Conservation (phyloP, 2,797 vertebrate species). For the Onychomys torridus region DNA sequence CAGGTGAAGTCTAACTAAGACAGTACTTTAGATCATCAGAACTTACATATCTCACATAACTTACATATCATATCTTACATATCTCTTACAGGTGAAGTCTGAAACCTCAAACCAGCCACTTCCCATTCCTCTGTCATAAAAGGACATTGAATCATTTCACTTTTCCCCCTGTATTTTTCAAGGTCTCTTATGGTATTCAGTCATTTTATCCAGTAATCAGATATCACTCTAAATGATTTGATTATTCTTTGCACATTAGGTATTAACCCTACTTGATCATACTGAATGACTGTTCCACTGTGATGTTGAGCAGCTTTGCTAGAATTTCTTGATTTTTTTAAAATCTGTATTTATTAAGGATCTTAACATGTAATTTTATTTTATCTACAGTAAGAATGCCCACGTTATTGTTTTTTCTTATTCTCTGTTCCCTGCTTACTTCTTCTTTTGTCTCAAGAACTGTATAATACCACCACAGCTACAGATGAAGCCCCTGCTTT, state of each 20-base stretch:
- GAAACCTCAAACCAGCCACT: background rate
- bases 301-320: background rate
- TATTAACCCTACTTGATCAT: background rate
- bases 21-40: too few species aligned
- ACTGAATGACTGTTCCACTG: background rate
- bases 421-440: background rate
- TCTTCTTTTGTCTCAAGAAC: background rate
- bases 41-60: too few species aligned
- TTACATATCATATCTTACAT: too few species aligned
- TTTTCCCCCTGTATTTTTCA: background rate
- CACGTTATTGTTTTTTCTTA: background rate
- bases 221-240: background rate
- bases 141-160: background rate
- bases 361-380: background rate
- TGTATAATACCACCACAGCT: background rate
- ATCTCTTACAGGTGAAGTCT: background rate
- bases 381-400: background rate
- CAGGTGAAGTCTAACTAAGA: background rate
- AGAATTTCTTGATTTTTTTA: background rate
- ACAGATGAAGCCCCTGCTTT: background rate
- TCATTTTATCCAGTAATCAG: background rate
- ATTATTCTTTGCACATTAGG: background rate
- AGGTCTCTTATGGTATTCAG: background rate
- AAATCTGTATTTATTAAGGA: background rate
- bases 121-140: background rate